Conservation (phyloP, 2,797 vertebrate species). For the Diceros bicornis region DNA sequence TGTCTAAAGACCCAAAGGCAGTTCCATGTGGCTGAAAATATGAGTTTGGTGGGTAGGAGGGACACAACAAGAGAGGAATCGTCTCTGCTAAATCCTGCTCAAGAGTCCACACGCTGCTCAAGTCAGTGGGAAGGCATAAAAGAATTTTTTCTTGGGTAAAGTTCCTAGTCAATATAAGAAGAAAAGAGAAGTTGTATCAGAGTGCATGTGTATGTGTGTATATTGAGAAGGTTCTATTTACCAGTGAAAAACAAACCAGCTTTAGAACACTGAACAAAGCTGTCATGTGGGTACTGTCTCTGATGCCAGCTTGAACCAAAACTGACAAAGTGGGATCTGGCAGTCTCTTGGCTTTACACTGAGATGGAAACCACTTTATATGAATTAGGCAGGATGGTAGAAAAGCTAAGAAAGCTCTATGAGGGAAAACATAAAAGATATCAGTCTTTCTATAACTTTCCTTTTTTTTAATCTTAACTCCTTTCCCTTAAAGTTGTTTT, state of each 20-base stretch:
- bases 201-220: background rate
- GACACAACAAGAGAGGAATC: background rate
- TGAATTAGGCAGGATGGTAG: background rate
- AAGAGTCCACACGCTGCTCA: background rate
- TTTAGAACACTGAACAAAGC: background rate
- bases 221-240: background rate
- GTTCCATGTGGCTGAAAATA: background rate
- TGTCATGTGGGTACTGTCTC: background rate
- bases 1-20: background rate
- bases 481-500: conserved; percentile 2
- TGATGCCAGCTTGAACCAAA: conserved; percentile 49
- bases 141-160: background rate
- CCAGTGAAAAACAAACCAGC: background rate
- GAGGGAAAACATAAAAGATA: conserved; percentile 7
- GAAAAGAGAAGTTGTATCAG: background rate
- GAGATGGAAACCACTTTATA: background rate
- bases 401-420: background rate
- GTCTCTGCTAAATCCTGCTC: background rate
- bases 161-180: background rate
- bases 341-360: background rate
- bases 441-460: background rate
- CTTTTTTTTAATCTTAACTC: background rate
- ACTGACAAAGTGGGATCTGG: background rate
- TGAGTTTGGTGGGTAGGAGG: background rate
- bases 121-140: background rate